Conservation (phyloP, 2,888 invertebrate species). For the Scrobipalpa costella region DNA sequence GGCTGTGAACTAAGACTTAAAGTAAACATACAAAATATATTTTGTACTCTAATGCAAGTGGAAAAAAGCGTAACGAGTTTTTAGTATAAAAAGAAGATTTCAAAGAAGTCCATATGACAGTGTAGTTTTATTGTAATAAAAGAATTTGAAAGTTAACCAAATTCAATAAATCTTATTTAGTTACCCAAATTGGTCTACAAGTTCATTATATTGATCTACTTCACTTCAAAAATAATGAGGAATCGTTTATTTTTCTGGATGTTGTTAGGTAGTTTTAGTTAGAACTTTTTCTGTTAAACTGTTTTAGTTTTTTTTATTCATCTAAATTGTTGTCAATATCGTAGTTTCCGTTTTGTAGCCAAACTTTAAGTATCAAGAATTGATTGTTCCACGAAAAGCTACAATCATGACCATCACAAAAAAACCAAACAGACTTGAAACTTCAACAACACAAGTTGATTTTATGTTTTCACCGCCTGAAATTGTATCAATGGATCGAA, state of each 20-base stretch:
- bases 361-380: constrained; percentile 59
- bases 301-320: neutral
- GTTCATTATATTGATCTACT: too few relatives aligned
- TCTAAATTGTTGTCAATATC: neutral
- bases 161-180: too few relatives aligned
- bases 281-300: neutral
- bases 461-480: constrained; percentile 15
- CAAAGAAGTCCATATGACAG: too few relatives aligned
- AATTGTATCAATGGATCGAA: neutral
- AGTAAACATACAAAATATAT: neutral
- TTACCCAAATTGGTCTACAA: too few relatives aligned
- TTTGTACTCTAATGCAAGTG: neutral
- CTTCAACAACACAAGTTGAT: constrained; percentile 14
- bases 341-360: constrained; percentile 54
- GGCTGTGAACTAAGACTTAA: neutral
- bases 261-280: too few relatives aligned
- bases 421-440: constrained; percentile 22
- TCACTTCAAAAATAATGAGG: too few relatives aligned
- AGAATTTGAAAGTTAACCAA: too few relatives aligned
- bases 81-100: too few relatives aligned
- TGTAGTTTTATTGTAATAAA: too few relatives aligned
- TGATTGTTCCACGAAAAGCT: constrained; percentile 48
- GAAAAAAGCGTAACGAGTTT: too few relatives aligned
- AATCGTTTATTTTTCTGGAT: too few relatives aligned
- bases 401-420: constrained; percentile 43